These are phyloP conservation scores for Teinopalpus imperialis DNA, from an alignment of 2,888 invertebrate species.

Conservation along the genomic window DNA sequence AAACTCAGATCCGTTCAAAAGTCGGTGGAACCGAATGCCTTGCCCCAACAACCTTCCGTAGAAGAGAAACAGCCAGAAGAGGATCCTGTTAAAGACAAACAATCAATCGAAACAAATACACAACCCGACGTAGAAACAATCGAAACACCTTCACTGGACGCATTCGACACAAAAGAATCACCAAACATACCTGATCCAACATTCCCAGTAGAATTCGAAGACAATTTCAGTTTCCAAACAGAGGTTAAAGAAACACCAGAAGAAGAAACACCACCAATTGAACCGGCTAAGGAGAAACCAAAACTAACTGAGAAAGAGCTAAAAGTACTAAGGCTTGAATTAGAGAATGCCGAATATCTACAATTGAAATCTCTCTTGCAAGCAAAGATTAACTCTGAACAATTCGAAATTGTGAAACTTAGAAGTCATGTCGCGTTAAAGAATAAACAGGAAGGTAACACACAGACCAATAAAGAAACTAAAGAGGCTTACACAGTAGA, in stretches of 20 bases:
- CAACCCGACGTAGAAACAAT: constrained; percentile 26
- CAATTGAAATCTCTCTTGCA: constrained; percentile 86
- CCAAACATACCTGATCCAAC: constrained; percentile 45
- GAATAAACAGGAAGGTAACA: constrained; percentile 64
- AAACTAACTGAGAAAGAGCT: constrained; percentile 82
- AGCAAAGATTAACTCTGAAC: constrained; percentile 87
- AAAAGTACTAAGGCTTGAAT: constrained; percentile 81
- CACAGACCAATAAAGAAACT: constrained; percentile 51
- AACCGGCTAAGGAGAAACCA: constrained; percentile 61
- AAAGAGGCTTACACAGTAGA: constrained; percentile 60
- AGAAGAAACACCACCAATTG: constrained; percentile 38
- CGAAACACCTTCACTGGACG: constrained; percentile 30
- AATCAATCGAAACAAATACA: constrained; percentile 9
- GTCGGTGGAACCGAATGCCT: constrained; percentile 72
- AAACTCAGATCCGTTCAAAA: constrained; percentile 85
- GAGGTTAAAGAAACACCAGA: constrained; percentile 47
- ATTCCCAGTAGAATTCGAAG: constrained; percentile 64
- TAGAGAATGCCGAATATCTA: constrained; percentile 85
- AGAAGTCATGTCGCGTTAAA: constrained; percentile 78
- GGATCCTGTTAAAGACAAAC: constrained; percentile 31
- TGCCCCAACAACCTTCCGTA: constrained; percentile 46
- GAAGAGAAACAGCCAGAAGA: constrained; percentile 65
- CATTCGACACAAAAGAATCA: constrained; percentile 36
- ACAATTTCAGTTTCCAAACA: constrained; percentile 49
- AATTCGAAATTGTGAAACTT: constrained; percentile 86